Percentiles rank a stretch among this genome's conserved stretches.
Conservation (phyloP, 2,113 vertebrate species). For the Passerina amoena region DNA sequence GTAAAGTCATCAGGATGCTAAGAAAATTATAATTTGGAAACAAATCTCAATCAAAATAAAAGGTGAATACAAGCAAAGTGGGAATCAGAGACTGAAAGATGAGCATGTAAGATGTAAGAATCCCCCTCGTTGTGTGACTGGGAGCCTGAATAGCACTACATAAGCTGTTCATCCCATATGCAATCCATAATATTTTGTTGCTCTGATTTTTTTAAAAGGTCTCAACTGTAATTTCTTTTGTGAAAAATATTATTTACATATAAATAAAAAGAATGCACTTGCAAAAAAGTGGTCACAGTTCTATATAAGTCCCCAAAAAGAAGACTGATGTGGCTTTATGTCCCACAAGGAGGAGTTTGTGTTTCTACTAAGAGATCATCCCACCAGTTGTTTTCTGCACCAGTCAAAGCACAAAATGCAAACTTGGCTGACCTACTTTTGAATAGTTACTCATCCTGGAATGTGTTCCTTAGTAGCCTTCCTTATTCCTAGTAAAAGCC, state of each 20-base stretch:
- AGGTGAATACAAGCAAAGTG: neutral
- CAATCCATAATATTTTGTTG: neutral
- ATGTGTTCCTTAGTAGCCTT: neutral
- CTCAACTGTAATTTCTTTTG: neutral
- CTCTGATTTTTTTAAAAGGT: neutral
- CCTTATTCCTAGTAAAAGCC: neutral
- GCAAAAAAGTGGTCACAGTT: neutral
- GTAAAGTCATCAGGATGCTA: neutral
- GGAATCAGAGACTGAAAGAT: neutral
- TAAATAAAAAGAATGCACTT: neutral
- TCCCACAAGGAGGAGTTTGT: neutral
- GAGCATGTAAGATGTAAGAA: neutral
- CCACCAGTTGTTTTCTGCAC: neutral
- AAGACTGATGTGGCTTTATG: neutral
- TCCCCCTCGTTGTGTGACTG: neutral
- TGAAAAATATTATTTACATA: neutral
- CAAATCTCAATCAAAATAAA: neutral
- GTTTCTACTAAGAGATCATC: neutral
- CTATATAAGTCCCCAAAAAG: neutral
- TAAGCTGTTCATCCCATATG: neutral
- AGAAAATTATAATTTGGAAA: neutral
- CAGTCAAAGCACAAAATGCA: neutral
- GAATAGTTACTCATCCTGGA: conserved; percentile 22
- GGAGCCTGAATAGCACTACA: neutral
- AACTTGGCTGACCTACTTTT: conserved; percentile 55